Base-by-base conservation (phyloP, 2,888 invertebrate genomes). In the Xiphydria camelus region DNA sequence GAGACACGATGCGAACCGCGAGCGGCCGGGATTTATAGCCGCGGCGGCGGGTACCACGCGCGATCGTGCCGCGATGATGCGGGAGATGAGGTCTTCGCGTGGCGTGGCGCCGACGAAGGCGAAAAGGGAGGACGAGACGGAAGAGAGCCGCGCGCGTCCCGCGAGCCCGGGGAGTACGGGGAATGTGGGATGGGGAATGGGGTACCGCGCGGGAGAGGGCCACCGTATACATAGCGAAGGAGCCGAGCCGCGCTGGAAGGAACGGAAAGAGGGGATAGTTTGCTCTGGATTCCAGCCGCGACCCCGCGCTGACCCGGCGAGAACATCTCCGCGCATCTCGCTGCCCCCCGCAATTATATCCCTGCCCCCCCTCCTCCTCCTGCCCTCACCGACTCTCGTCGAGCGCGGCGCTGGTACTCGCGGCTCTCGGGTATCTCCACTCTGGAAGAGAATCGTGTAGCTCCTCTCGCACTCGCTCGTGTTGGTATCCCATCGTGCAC, bases 251-350 rank as follows among this genome's bases (percentile, higher is more conserved):
- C n/a, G n/a, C n/a, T n/a, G n/a, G 21, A 35, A 44, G 44, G 47
- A 39, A 29, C 29, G 12, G 12, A 15, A 14, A 29, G 62, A 55
- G 66, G 70, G 72, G 68, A 70, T 71, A 68, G 70, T 73, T 73
- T 74, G 74, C 74, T 74, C 74, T 73, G 74, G 71, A 74, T 74
- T 74, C 73, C 74, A 73, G 66, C 66, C 72, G 68, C 72, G 74
- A 73, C 74, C 73, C 66, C 56, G 51, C 64, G 68, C 69, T 73
- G 73, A 74, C 73, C 74, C 60, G 72, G 61, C 73, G 70, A 68
- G 73, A 73, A 72, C 72, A 74, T 72, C 73, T 68, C 68, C 64
- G 66, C 64, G 66, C 63, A 66, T 66, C 69, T 60, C 53, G 57
- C 57, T 49, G 51, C 49, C 57, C 55, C 51, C 53, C 58, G 62